Evolutionary conservation across 2,888 invertebrate species (phyloP), one percentile per base, ranked within the genome.

Genomic region (Conops quadrifasciatus): DNA sequence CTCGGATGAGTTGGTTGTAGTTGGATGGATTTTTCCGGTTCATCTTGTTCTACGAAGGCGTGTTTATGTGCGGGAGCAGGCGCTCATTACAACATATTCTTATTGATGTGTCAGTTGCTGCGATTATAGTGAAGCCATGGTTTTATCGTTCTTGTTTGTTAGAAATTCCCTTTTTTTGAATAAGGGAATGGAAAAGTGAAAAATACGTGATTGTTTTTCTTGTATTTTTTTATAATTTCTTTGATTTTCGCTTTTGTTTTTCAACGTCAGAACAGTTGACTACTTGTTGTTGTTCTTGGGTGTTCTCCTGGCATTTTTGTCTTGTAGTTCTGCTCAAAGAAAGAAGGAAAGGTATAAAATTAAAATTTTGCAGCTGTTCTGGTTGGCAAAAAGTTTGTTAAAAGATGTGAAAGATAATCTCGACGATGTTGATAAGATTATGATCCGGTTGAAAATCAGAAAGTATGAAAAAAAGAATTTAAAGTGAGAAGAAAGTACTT

Each of bases 111-210:
- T 15, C 24, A 43, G 51, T 66, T 56, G 53, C 43, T 66, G n/a
- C 36, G 53, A 21, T 47, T 45, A 49, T 65, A 28, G 24, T 65
- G 30, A 28, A 49, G 51, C n/a, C 21, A 11, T 59, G 43, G 56
- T 67, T 7, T 47, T 45, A 15, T 24, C 47, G 9, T 51, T 51
- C 24, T 51, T n/a, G 15, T 51, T 65, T 49, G 19, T 45, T 47
- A 67, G 47, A 67, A 53, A 60, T 60, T 67, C 49, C 67, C 67
- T 67, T 67, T 59, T 67, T 67, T 60, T 45, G 45, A 60, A 59
- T 60, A 26, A 60, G 59, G 60, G 59, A 67, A 45, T 67, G 28
- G 11, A 67, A 67, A 67, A 30, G 67, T 56, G 53, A 67, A 56
- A 30, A 59, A 49, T 13, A 67, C 59, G 59, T 67, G 47, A 47